These are phyloP conservation scores for Enteromius mattozi DNA, from an alignment of 2,797 vertebrate genomes.

Conservation along the genomic window DNA sequence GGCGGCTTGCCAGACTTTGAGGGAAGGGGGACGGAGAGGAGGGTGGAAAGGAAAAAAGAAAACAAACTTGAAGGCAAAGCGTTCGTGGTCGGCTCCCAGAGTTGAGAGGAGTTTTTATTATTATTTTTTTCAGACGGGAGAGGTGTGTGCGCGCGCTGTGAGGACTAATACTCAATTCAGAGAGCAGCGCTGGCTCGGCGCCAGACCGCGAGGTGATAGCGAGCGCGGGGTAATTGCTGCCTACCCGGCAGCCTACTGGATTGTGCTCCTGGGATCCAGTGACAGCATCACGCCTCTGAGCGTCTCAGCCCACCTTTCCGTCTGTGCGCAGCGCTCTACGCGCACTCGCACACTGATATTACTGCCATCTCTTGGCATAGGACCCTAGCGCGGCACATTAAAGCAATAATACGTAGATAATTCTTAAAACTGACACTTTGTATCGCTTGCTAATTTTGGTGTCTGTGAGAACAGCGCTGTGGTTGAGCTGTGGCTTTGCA, in stretches of 20 bases:
- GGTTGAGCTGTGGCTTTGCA: conserved; percentile 43
- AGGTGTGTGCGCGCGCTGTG: background rate
- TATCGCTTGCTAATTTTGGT: conserved; percentile 35
- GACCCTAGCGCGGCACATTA: conserved; percentile 32
- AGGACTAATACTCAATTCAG: conserved; percentile 44
- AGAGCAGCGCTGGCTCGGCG: conserved; percentile 64
- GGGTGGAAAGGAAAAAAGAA: conserved; percentile 57
- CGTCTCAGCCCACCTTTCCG: conserved; percentile 28
- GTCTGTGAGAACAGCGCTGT: conserved; percentile 15
- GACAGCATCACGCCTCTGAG: conserved; percentile 54
- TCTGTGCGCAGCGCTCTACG: background rate
- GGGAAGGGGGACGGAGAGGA: conserved; percentile 56
- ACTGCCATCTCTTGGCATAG: conserved; percentile 53
- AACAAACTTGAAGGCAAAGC: conserved; percentile 56
- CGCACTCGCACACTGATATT: conserved; percentile 23
- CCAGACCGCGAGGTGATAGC: conserved; percentile 65
- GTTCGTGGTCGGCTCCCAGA: conserved; percentile 43
- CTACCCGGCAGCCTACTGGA: conserved; percentile 73
- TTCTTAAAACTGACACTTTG: conserved; percentile 44
- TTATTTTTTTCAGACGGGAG: background rate
- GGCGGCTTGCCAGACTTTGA: conserved; percentile 66
- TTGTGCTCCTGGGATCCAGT: conserved; percentile 58
- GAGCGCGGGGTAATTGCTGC: conserved; percentile 77
- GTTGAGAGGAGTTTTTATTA: conserved; percentile 16
- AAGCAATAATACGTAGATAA: conserved; percentile 17